Evolutionary conservation across 2,113 vertebrate species (phyloP), one percentile per base, ranked within the genome.

Genomic region (Ardeotis arabs): DNA sequence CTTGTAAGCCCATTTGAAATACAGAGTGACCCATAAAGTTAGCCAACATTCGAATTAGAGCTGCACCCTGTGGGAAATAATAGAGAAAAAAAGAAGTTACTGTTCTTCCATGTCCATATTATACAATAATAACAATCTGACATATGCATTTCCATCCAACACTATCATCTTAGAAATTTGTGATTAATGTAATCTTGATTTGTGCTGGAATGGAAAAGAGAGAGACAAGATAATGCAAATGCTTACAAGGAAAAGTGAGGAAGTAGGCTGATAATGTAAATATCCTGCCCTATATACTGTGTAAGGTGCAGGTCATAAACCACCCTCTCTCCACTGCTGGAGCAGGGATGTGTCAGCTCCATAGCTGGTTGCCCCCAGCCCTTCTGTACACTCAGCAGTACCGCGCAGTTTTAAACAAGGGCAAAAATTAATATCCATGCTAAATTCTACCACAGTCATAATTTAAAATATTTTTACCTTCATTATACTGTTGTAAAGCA

Each of bases 1-100:
- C 99, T 96, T 99, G 99, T 76, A 99, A 98, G 84, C 99, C 99
- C 95, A 98, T 99, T 95, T 99, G 99, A 98, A 99, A 99, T 74
- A 99, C 98, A 25, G 98, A 97, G 96, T 99, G 99, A 90, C 99
- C 99, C 99, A 99, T 99, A 98, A 99, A 99, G 97, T 99, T 99
- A 73, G 99, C 99, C 98, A 99, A 89, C 99, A 99, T 99, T 98
- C 99, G 98, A 98, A 99, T 99, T 97, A 99, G 97, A 70, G 99
- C 99, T 47, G 99, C 99, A 86, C 99, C 99, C 99, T 99, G 87
- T 53, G 66, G 76, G 44, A 94, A 97, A 96, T 23, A 96, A 94
- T 4, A 96, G 25, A 96, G 14, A 80, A 91, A 90, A 55, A 63
- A 90, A 70, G 22, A 85, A 53, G 72, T 95, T 81, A 93, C 4